Evolutionary conservation across 2,113 vertebrate species (phyloP), one percentile per base, ranked within the genome.

Genomic region (Festucalex cinctus): DNA sequence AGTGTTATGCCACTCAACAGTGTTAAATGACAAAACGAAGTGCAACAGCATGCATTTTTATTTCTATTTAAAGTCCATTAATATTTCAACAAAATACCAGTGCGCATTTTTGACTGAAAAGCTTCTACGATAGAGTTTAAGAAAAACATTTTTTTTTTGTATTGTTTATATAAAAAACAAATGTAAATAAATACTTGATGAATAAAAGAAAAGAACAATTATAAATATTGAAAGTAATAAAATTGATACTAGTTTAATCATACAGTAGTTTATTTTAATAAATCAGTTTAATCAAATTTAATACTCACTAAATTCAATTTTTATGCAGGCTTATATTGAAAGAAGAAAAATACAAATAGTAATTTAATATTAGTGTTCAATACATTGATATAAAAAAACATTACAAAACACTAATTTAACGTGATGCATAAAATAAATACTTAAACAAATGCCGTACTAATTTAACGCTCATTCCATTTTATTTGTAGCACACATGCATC

Each of bases 211-310:
- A 48, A 20, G 9, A 17, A 20, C 9, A 22, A 9, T 10, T 46
- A 17, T 6, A 17, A 46, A 46, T 46, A 17, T 13, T 9, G 39
- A 41, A 3, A 13, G 10, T 41, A 12, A 5, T 17, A 44, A 17
- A 19, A 41, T 32, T 32, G 0, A 39, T 39, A 8, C 37, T 14
- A 41, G 9, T 49, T 49, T 49, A n/a, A 20, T 24, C 9, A 1
- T 1, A 69, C 41, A 63, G 20, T 53, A 3, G 20, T 70, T 37
- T 76, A 36, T 73, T 36, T 59, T 49, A 28, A 73, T 71, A 20
- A 35, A 44, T 70, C 5, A 32, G 24, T 54, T 54, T 6, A 53
- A 22, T 46, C 16, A 19, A 46, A 46, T 46, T 16, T 16, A 46
- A 46, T 46, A 19, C 16, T 5, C n/a, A 13, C 10, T 26, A 10